Percentiles rank a stretch among this genome's conserved stretches.
Evolutionary conservation across 2,888 invertebrate species (phyloP).

Genomic region (Idaea biselata): DNA sequence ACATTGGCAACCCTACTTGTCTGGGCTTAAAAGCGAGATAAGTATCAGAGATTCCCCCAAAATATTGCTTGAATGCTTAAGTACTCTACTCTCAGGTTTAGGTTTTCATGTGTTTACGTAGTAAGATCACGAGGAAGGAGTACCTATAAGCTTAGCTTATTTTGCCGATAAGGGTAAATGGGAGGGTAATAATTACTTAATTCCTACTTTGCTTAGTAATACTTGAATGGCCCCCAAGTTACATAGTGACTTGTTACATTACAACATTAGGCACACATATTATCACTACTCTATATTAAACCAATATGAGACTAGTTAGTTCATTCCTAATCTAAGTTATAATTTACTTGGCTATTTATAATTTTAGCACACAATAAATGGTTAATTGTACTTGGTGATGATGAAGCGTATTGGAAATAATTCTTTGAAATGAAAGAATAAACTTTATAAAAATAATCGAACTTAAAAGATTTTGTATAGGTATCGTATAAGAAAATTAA

Average conservation of each 20-base stretch:
- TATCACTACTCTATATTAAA: constrained; percentile 73
- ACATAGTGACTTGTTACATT: constrained; percentile 19
- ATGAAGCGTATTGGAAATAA: constrained; percentile 66
- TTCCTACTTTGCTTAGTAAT: no score
- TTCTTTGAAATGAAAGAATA: constrained; percentile 47
- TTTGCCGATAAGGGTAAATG: no score
- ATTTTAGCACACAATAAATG: constrained; percentile 49
- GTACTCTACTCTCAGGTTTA: no score
- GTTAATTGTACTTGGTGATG: constrained; percentile 76
- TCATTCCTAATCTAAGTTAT: constrained; percentile 69
- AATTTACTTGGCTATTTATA: constrained; percentile 51
- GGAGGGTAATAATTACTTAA: no score
- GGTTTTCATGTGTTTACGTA: no score
- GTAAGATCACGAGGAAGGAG: no score
- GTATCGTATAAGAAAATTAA: constrained; percentile 20
- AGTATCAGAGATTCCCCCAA: no score
- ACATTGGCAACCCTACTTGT: no score
- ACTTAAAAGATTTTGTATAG: constrained; percentile 12
- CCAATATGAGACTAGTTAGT: constrained; percentile 79
- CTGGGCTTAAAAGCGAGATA: no score
- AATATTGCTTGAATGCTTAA: no score
- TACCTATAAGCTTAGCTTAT: no score
- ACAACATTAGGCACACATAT: constrained; percentile 73
- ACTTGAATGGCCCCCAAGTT: not conserved
- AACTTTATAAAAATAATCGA: constrained; percentile 16